Evolutionary conservation across 2,113 vertebrate genomes (phyloP), one percentile per base, ranked within the genome.

Genomic region (Siniperca knerii): DNA sequence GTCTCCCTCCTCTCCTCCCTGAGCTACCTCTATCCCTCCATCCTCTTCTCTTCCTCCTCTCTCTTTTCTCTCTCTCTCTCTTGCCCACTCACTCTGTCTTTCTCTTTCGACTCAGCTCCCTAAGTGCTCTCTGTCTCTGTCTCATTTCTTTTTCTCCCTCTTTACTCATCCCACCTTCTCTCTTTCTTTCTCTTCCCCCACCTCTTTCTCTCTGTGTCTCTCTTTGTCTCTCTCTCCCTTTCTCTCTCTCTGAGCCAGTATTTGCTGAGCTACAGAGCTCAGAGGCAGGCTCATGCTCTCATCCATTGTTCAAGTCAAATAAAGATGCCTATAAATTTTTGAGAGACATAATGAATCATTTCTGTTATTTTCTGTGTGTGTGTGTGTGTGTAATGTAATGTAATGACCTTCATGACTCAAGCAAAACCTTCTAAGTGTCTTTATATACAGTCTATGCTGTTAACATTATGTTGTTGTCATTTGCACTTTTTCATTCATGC

Each of bases 1-100:
- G 93, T 93, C 94, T 93, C 90, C 82, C 90, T 93, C 85, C 89
- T 92, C 90, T 94, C 84, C 90, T 93, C 93, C 92, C 92, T 78
- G 75, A 92, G 88, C 94, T 93, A 83, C 90, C 89, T 91, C 92
- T 66, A 87, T 90, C 90, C 89, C 87, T 93, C 90, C 85, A 86
- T 91, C 89, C 82, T 74, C 58, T 76, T 67, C 82, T 48, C 40
- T 44, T 58, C 60, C 35, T 75, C 64, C 65, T 11, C 66, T 72
- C 74, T 18, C 46, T 37, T 50, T 62, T 44, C 25, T 75, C 57
- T 65, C 55, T 80, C 71, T 48, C 76, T 80, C 29, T 35, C 75
- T 89, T 54, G 61, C 84, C 46, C 54, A 65, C 85, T 77, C 69
- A 42, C 46, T 77, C 40, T 77, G 37, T 84, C 8, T 76, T 75